Conservation (phyloP, 2,888 invertebrate species). For the Marasmarcha lunaedactyla region DNA sequence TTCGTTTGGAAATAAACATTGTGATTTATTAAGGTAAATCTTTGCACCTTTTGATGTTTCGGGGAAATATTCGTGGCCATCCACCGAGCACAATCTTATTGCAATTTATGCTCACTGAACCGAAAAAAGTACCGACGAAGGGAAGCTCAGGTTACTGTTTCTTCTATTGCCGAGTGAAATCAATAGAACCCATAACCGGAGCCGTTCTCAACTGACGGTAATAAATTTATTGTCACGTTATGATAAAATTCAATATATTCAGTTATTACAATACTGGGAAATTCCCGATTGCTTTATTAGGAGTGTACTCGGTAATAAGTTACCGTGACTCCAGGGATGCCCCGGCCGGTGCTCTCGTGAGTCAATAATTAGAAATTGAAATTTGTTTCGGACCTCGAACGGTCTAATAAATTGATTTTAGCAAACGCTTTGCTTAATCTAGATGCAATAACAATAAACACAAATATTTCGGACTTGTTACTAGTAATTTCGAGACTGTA, state of each 20-base stretch:
- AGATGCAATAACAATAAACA: conserved; percentile 56
- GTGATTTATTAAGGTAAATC: conserved; percentile 32
- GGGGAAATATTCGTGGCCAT: conserved; percentile 52
- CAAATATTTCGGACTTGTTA: conserved; percentile 25
- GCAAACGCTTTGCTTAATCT: conserved; percentile 42
- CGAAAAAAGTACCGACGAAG: conserved; percentile 53
- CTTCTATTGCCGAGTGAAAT: conserved; percentile 60
- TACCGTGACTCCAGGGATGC: conserved; percentile 44
- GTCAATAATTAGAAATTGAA: conserved; percentile 66
- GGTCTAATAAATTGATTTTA: conserved; percentile 56
- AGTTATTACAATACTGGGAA: conserved; percentile 33
- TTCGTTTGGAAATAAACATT: conserved; percentile 43
- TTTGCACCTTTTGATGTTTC: conserved; percentile 47
- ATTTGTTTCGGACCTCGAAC: conserved; percentile 61
- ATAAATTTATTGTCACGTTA: conserved; percentile 17
- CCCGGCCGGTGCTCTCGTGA: conserved; percentile 35
- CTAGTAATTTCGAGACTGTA: background rate
- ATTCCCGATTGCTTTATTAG: conserved; percentile 60
- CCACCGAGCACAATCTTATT: conserved; percentile 60
- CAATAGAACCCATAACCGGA: conserved; percentile 54
- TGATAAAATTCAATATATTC: conserved; percentile 13
- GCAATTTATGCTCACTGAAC: conserved; percentile 67
- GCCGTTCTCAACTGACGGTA: conserved; percentile 24
- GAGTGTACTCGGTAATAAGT: conserved; percentile 51
- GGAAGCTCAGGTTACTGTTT: conserved; percentile 56